Evolutionary conservation across 2,113 vertebrate genomes (phyloP), one percentile per base, ranked within the genome.

Genomic region (Myotis yumanensis): DNA sequence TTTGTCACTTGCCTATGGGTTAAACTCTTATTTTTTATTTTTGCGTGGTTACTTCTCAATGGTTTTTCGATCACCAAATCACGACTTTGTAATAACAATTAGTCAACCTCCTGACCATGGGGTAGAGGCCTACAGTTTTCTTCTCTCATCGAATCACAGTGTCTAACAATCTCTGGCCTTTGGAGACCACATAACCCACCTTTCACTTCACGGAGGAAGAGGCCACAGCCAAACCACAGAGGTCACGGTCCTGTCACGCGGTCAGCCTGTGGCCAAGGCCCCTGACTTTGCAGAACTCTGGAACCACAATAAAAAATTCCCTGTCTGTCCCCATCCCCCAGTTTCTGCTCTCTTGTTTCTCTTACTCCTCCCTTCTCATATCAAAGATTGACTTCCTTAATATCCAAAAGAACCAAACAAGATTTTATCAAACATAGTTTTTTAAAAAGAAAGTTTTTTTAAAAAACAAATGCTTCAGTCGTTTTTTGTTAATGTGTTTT

Each of bases 21-120:
- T 77, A 35, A 77, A 46, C 17, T 84, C 51, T 52, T 46, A 43
- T 1, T 7, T 59, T 32, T 77, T 59, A 20, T 11, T 23, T 18
- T 43, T 76, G 86, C 14, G n/a, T 83, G 22, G 10, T 71, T 66
- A 35, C 20, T 83, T 59, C 32, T 40, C 5, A 57, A 76, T 7
- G 84, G 51, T 66, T 95, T 92, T 75, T 72, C 30, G 52, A 79
- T 69, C 20, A 79, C 48, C 75, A 93, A 93, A 51, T 30, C 1
- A 2, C 51, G 57, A 7, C 54, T 52, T 46, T 62, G 7, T 59
- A 75, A 22, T 46, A 40, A 64, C 37, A 69, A 57, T 23, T 32
- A 18, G 5, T n/a, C 68, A 90, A 16, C 15, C 2, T 30, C 43
- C 22, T 76, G 15, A 15, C 37, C 37, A 25, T 32, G 10, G n/a